Conservation (phyloP, 1,140 invertebrate species). For the Pogonomyrmex californicus region DNA sequence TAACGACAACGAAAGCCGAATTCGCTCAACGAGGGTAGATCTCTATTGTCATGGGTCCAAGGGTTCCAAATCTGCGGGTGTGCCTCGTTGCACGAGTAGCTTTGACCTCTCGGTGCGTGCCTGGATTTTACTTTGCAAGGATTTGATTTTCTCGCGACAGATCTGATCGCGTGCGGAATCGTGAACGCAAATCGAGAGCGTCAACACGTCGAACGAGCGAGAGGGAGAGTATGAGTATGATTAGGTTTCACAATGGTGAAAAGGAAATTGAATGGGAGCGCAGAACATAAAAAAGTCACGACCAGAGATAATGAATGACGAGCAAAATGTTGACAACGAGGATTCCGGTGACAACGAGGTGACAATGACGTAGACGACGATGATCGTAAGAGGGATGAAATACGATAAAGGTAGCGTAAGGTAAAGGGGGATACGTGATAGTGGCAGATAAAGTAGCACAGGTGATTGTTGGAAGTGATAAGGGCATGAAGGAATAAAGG, state of each 20-base stretch:
- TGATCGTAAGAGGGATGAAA: slow-evolving; percentile 77
- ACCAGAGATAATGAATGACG: slow-evolving; percentile 80
- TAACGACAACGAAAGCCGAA: slow-evolving; percentile 37
- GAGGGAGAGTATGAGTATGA: slow-evolving; percentile 45
- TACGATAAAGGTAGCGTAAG: slow-evolving; percentile 27
- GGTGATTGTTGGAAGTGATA: slow-evolving; percentile 43
- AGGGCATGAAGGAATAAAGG: slow-evolving; percentile 80
- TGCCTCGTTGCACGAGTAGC: slow-evolving; percentile 94
- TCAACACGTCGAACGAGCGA: slow-evolving; percentile 72
- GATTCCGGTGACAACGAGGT: slow-evolving; percentile 78
- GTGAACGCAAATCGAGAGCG: slow-evolving; percentile 45
- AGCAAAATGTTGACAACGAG: slow-evolving; percentile 80
- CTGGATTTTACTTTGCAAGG: slow-evolving; percentile 95
- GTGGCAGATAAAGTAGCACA: slow-evolving; percentile 40
- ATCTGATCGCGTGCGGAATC: slow-evolving; percentile 78
- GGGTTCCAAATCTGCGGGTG: slow-evolving; percentile 91
- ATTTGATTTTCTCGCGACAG: slow-evolving; percentile 94
- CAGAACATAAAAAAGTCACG: slow-evolving; percentile 50
- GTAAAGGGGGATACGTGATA: not conserved
- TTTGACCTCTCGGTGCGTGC: slow-evolving; percentile 95
- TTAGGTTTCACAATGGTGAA: not conserved
- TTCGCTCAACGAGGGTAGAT: slow-evolving; percentile 31
- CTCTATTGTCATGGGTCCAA: slow-evolving; percentile 72
- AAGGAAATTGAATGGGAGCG: slow-evolving; percentile 37
- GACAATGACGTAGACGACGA: slow-evolving; percentile 85